Evolutionary conservation across 2,888 invertebrate species (phyloP), one percentile per base, ranked within the genome.

Genomic region (Physocephala rufipes): DNA sequence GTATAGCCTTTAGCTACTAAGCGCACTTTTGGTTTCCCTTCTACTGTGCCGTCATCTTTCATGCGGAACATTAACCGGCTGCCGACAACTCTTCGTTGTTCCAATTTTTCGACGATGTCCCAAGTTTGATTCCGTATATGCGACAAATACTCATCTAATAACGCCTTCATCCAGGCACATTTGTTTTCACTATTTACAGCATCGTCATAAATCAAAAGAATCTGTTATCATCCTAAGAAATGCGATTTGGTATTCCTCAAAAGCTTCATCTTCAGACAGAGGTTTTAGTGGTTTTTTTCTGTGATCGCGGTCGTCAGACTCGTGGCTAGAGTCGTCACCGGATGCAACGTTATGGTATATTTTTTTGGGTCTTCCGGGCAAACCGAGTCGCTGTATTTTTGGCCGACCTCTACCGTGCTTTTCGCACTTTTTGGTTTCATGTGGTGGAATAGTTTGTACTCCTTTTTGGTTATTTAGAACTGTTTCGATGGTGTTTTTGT

Each of bases 191-290:
- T 64, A 16, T 71, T 74, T 73, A 55, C 21, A 73, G 47, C 71
- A 73, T 66, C 71, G 30, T 36, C 73, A 75, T 15, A 47, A 59
- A 19, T 58, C 19, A 15, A 75, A 58, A 16, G 75, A 74, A 0
- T 75, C 72, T 16, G 64, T 71, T 30, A 74, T 75, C n/a, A 72
- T 47, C 49, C 71, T 74, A 5, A 73, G 30, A 28, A 76, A 72
- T 43, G 66, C 70, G 2, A 74, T 58, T 73, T 76, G 69, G 43
- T 74, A 76, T 43, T 55, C 70, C 3, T 73, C 5, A 72, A 73
- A 15, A 70, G 66, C 24, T 74, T 45, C 74, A n/a, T 74, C 73
- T 16, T 72, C 71, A 63, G 74, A 19, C 75, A 74, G 7, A 74
- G 71, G 45, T 74, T 71, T 43, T 73, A 15, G n/a, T n/a, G n/a